Percentiles rank a stretch among this genome's conserved stretches.
Conservation (phyloP, 2,888 invertebrate species). For the Drosophila nigricruria region DNA sequence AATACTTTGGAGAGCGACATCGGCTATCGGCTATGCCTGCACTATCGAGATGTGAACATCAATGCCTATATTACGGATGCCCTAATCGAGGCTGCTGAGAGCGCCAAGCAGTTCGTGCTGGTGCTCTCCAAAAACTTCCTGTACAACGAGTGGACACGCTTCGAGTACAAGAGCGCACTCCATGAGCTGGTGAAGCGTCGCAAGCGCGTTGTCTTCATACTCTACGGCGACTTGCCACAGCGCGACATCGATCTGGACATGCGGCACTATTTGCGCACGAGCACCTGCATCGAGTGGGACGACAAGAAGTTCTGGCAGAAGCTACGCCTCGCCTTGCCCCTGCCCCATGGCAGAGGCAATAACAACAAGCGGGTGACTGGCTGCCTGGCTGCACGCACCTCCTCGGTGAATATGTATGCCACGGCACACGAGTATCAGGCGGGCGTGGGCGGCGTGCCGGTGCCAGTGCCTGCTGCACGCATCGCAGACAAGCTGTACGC, state of each 20-base stretch:
- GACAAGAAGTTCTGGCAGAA: conserved; percentile 99
- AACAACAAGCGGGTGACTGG: conserved; percentile 78
- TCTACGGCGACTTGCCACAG: conserved; percentile 95
- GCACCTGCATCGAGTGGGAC: conserved; percentile 96
- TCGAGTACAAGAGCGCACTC: conserved; percentile 97
- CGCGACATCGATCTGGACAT: conserved; percentile 96
- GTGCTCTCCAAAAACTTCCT: conserved; percentile 97
- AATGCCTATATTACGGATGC: conserved; percentile 96
- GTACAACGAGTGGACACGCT: conserved; percentile 97
- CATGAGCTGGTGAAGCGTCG: conserved; percentile 95
- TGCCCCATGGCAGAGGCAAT: conserved; percentile 73
- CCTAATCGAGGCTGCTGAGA: conserved; percentile 96
- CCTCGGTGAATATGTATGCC: conserved; percentile 84
- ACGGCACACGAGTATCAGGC: conserved; percentile 53
- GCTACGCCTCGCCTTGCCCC: conserved; percentile 95
- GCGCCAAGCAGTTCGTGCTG: conserved; percentile 94
- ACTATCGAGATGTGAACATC: conserved; percentile 96
- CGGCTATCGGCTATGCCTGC: conserved; percentile 94
- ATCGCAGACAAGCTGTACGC: conserved; percentile 78
- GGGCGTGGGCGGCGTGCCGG: conserved; percentile 28
- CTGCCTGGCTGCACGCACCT: conserved; percentile 81
- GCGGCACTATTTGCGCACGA: conserved; percentile 94
- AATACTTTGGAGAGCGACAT: conserved; percentile 94
- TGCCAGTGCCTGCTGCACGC: conserved; percentile 54
- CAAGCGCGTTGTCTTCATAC: conserved; percentile 94